Conservation (phyloP, 2,113 vertebrate genomes). For the Pelodiscus sinensis region DNA sequence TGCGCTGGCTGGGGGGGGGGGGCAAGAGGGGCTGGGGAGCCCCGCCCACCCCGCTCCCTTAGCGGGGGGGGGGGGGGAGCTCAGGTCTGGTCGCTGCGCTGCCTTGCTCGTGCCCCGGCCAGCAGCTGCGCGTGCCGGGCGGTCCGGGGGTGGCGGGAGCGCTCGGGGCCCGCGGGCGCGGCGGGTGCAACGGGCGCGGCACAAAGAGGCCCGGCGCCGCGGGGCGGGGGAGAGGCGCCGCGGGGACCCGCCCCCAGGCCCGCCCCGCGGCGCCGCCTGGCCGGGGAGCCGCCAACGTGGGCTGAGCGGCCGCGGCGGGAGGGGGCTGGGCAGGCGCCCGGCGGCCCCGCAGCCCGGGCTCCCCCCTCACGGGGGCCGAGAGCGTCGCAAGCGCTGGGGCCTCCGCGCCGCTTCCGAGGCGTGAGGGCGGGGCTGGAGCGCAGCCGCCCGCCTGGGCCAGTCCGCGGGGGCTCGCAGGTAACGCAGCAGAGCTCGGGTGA, state of each 20-base stretch:
- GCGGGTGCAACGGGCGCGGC: neutral
- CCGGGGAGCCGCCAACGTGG: neutral
- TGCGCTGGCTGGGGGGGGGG: neutral
- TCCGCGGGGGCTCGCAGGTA: no score
- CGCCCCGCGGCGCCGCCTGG: neutral
- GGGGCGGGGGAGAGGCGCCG: neutral
- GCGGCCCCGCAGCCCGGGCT: no score
- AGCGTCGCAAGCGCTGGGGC: no score
- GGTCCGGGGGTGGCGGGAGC: no score
- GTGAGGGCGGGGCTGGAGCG: neutral
- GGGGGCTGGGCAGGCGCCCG: no score
- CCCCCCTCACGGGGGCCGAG: no score
- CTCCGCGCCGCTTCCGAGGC: neutral
- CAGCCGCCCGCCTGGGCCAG: no score
- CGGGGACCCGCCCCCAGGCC: neutral
- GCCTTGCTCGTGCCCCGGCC: no score
- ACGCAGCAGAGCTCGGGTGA: no score
- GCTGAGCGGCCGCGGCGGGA: neutral
- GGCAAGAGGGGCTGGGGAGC: neutral
- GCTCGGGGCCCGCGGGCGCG: neutral
- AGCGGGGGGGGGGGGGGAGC: neutral
- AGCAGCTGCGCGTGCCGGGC: neutral
- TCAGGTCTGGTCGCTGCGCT: no score
- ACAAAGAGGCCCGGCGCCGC: slow-evolving; percentile 4
- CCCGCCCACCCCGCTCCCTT: no score